A percentile compares a stretch with the other conserved stretches of the same genome.
phyloP scores from a whole-genome alignment of 2,797 vertebrate species.

The Prunella strophiata region DNA sequence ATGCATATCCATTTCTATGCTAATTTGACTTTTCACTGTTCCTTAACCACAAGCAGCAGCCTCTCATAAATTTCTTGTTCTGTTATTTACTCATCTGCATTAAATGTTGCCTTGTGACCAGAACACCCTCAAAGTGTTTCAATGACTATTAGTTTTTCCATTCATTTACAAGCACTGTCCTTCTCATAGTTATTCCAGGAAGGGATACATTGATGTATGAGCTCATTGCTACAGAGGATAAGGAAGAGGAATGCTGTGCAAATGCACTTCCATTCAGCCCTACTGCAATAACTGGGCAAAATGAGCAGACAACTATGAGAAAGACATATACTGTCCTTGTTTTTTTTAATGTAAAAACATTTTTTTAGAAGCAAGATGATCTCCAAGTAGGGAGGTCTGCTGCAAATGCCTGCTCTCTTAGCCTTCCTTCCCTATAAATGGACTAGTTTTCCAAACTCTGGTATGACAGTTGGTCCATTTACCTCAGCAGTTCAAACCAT shows the following conservation, averaged over 20 bases:
- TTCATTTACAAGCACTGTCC: rapidly evolving
- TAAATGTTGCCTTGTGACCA: not conserved
- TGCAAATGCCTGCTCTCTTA: not conserved
- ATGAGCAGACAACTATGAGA: not conserved
- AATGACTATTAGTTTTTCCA: not conserved
- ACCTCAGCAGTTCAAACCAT: not conserved
- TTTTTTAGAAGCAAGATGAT: not conserved
- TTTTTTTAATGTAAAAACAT: not conserved
- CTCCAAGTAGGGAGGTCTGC: not conserved
- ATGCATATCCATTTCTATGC: not conserved
- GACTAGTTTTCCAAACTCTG: not conserved
- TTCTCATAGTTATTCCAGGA: not conserved
- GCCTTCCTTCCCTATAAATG: not conserved
- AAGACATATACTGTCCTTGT: not conserved
- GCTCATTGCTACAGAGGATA: not conserved
- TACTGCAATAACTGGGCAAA: not conserved
- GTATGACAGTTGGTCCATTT: not conserved
- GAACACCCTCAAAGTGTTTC: not conserved
- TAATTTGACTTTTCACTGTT: not conserved
- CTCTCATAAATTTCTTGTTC: not conserved
- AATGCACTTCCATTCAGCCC: not conserved
- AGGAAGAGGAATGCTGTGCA: not conserved
- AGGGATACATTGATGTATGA: not conserved
- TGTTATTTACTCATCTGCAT: not conserved
- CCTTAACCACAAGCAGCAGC: not conserved